Base-by-base conservation (phyloP, 1,140 invertebrate species). In the Ceratoteleas bidentatus region DNA sequence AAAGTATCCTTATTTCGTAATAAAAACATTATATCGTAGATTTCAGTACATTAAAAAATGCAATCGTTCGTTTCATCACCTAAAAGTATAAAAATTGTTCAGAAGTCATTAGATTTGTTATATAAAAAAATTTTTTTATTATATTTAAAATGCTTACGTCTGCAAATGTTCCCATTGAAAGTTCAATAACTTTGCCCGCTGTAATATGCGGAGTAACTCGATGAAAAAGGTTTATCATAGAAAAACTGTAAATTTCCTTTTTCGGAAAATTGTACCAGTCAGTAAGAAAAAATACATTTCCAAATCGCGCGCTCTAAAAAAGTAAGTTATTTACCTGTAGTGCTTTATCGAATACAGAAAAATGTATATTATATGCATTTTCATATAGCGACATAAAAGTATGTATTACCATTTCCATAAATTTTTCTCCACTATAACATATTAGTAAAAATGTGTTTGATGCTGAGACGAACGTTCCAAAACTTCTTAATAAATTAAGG, bases 181-280 rank as follows among this genome's bases (percentile, higher is more conserved):
- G 34, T 38, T 36, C 45, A 38, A 69, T 49, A 7, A 69, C 49
- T 69, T 69, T 69, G n/a, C 65, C 65, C 4, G 54, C 53, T 16
- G 65, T 69, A 13, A 69, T 9, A 1, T 58, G 52, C 10, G 13
- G 9, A 3, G 64, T 52, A 6, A 50, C 34, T n/a, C 33, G 65
- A 13, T 45, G 50, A 9, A 58, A 49, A 58, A 49, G n/a, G 9
- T 58, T 58, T 45, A 69, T 69, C 65, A 69, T 69, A 1, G 65
- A 69, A 38, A 69, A 69, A 34, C 16, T 38, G 47, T 38, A 50
- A 24, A 58, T 57, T 9, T 50, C 11, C 1, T 58, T 58, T 13
- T 58, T 69, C 14, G 65, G 50, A 10, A 58, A 69, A 38, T 69
- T 69, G 11, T 69, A 69, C 65, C 65, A 69, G 16, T 16, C n/a